Evolutionary conservation across 2,113 vertebrate genomes (phyloP), one percentile per base, ranked within the genome.

Genomic region (Poecile atricapillus): DNA sequence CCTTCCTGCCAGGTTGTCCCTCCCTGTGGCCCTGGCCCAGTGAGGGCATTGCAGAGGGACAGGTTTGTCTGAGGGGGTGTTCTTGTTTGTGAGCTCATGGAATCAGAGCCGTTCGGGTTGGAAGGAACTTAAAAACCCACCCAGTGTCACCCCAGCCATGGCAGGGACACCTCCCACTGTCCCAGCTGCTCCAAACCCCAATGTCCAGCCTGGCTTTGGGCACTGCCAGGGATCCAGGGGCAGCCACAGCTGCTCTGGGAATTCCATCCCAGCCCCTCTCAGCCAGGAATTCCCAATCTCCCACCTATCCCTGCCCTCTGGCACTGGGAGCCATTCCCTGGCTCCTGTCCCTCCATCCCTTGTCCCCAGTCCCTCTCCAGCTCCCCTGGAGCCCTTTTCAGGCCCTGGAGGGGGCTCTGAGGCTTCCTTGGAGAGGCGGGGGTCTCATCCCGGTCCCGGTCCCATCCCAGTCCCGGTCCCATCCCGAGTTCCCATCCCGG

Each of bases 21-120:
- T 47, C 10, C 25, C n/a, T 9, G 47, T 1, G 23, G 5, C 35
- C 31, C 52, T 19, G 87, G 77, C 22, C 16, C 37, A 17, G 24
- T 0, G 3, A 33, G 53, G 58, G 9, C 5, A 0, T 41, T 9
- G 21, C 21, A 19, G 49, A 15, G 27, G 19, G 37, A 65, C 11
- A 3, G 56, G 5, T 14, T 24, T 15, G 24, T 35, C 20, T 8
- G 3, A 0, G 4, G 1, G 8, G 22, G 0, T 15, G 49, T 0
- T 47, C 12, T 15, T 13, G 8, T 47, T 13, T 39, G 59, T 14
- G 1, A 16, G 6, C 1, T 3, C 27, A 3, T 10, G 70, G 19
- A 10, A 19, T 5, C 30, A 20, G 41, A 46, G n/a, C 2, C n/a
- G 4, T 30, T 41, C 43, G 83, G 35, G 30, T 1, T 10, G 70